Base-by-base conservation (phyloP, 2,888 invertebrate genomes). In the Ennomos fuscantarius region DNA sequence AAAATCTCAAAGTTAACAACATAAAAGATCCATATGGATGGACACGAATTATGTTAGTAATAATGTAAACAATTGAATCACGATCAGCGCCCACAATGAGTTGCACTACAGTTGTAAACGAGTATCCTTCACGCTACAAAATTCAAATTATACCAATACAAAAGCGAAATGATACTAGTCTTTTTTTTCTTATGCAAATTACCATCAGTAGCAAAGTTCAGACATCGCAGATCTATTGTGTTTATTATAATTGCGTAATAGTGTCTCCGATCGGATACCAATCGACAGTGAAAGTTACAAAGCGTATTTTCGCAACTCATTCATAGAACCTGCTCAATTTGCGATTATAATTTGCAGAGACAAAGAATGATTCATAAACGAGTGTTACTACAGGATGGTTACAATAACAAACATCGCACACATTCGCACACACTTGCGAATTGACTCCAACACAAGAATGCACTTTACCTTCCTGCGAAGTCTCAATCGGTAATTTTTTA, bases 391-490 rank as follows among this genome's bases (percentile, higher is more conserved):
- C 62, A 66, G 64, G 70, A 74, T 73, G 71, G 73, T 74, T 76
- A 77, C 70, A 76, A 78, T 74, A 78, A 76, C 75, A 71, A 70
- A 69, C 69, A 76, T 72, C 68, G 74, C 74, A 70, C 75, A 77
- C 73, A 86, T 90, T 92, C 86, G 82, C 91, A 89, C 81, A 74
- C 83, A 79, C 81, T 70, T 76, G 91, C 86, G 81, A 92, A 90
- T 87, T 89, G 84, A 79, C 80, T 79, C 74, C 70, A 76, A 90
- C 91, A 91, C 86, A 89, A 86, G 81, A 90, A 89, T 89, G 90
- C 91, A 91, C 91, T 92, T 89, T 89, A 82, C 81, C 79, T 75
- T 73, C 76, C 76, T 72, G 66, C 74, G 79, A 85, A 73, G 81
- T 81, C 86, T 84, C 83, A 86, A 89, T 89, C 81, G 81, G 82